phyloP scores from a whole-genome alignment of 30 jellyfish, hydroid and myxozoan genomes.

The Catostylus mosaicus region DNA sequence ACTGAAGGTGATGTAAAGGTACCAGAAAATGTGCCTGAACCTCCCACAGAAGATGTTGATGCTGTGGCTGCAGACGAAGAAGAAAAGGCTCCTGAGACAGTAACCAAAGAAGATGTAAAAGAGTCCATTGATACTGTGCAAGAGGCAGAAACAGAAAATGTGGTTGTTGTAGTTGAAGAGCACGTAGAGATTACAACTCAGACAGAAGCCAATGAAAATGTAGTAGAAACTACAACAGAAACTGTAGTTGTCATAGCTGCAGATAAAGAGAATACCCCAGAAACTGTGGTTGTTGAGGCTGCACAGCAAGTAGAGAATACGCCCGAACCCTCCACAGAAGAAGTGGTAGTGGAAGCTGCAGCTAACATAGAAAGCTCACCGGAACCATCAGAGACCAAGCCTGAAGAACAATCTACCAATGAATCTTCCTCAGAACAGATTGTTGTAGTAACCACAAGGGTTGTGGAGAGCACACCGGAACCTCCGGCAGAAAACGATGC shows the following conservation, averaged over 20 bases:
- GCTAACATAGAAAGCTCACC: background rate
- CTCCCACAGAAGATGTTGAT: conserved; percentile 13
- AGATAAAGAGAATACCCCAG: conserved; percentile 10
- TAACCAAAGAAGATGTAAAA: background rate
- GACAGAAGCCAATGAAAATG: background rate
- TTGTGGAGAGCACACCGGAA: background rate
- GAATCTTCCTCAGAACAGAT: background rate
- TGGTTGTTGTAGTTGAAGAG: background rate
- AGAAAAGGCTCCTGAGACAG: background rate
- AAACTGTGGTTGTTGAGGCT: background rate
- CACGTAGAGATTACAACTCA: background rate
- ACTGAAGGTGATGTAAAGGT: background rate
- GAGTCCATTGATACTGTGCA: background rate
- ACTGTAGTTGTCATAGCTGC: background rate
- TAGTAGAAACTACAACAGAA: conserved; percentile 15
- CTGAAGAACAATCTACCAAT: background rate
- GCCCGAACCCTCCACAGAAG: background rate
- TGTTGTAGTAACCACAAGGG: no score
- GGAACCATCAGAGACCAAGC: background rate
- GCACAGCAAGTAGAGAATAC: background rate
- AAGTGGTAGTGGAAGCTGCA: background rate
- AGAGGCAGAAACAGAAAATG: background rate
- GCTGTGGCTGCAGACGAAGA: background rate
- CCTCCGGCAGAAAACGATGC: background rate
- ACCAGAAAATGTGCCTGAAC: background rate